These are phyloP conservation scores for Lophotis ruficrista DNA, from an alignment of 2,113 vertebrate species.

Conservation along the genomic window DNA sequence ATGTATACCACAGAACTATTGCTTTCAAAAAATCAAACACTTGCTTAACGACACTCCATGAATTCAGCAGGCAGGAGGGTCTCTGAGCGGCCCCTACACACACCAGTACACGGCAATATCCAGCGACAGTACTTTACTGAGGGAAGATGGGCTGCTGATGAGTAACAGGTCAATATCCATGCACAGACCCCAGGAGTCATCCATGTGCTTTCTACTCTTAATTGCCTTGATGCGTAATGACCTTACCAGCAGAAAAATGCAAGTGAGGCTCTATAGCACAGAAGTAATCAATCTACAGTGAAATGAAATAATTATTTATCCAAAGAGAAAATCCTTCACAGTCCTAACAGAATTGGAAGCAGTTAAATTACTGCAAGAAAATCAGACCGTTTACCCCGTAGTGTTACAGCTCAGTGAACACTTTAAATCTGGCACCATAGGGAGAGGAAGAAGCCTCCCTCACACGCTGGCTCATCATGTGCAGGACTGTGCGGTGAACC, in stretches of 20 bases:
- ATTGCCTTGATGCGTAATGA: neutral
- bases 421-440: neutral
- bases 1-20: rapidly evolving
- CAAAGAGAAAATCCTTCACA: neutral
- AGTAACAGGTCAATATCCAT: rapidly evolving
- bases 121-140: neutral
- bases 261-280: neutral
- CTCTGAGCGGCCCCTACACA: neutral
- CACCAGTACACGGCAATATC: rapidly evolving
- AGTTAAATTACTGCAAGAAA: neutral
- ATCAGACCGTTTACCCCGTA: neutral
- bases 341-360: neutral
- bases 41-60: neutral
- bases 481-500: neutral
- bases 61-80: neutral
- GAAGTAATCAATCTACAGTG: neutral
- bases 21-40: neutral
- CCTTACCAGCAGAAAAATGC: neutral
- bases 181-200: neutral
- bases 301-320: neutral
- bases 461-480: neutral
- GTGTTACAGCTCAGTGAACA: neutral
- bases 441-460: neutral
- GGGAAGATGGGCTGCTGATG: neutral
- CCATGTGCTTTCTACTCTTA: neutral